Percentiles rank a stretch among this genome's conserved stretches.
phyloP scores from a whole-genome alignment of 2,888 invertebrate species.

The Platycheirus albimanus region DNA sequence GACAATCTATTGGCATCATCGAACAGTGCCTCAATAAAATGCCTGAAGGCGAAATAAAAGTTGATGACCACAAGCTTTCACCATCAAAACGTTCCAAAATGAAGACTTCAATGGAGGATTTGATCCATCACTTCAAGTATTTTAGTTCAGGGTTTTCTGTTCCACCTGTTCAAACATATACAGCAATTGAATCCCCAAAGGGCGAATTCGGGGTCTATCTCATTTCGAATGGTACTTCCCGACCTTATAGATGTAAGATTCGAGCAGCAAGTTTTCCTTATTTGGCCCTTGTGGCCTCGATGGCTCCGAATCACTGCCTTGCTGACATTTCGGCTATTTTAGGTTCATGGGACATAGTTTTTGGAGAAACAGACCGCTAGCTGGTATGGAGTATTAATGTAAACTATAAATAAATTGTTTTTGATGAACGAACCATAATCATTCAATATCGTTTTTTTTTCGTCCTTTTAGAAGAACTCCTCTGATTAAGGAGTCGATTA shows the following conservation, averaged over 20 bases:
- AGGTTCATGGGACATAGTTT: conserved; percentile 86
- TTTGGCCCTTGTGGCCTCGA: conserved; percentile 86
- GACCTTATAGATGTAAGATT: conserved; percentile 87
- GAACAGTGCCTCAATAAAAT: conserved; percentile 92
- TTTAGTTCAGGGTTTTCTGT: conserved; percentile 92
- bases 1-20: conserved; percentile 90
- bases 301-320: conserved; percentile 87
- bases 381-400: conserved; percentile 1
- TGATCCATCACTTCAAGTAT: conserved; percentile 95
- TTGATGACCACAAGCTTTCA: conserved; percentile 91
- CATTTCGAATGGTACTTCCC: conserved; percentile 91
- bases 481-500: conserved; percentile 57
- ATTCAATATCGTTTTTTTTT: conserved; percentile 1
- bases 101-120: conserved; percentile 93
- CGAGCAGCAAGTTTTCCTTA: conserved; percentile 85
- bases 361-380: conserved; percentile 86
- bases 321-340: conserved; percentile 92
- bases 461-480: neutral
- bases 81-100: conserved; percentile 90
- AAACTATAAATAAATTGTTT: neutral
- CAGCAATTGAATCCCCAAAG: conserved; percentile 92
- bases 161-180: conserved; percentile 92
- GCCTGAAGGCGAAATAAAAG: conserved; percentile 90
- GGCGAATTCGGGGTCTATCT: conserved; percentile 94
- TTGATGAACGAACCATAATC: neutral